Conservation (phyloP, 2,113 vertebrate species). For the Vidua chalybeata region DNA sequence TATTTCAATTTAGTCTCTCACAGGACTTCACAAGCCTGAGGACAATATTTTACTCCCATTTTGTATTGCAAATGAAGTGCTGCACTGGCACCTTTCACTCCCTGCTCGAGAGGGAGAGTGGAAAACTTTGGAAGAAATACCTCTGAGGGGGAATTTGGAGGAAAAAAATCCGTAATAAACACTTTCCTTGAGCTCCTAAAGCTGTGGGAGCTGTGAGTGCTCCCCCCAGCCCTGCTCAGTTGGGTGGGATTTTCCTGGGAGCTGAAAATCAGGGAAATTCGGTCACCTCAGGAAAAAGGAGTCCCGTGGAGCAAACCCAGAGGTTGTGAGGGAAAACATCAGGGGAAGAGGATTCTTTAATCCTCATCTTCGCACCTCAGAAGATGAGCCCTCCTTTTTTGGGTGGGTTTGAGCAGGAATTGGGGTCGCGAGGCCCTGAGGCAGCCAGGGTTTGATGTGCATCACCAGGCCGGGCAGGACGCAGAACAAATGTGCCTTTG, state of each 20-base stretch:
- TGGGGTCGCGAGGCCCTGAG: not conserved
- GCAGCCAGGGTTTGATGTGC: rapidly evolving
- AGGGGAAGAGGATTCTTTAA: not conserved
- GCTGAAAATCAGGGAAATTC: not conserved
- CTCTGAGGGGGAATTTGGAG: not conserved
- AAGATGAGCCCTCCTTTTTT: not conserved
- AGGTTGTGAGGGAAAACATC: not conserved
- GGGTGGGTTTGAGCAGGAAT: not conserved
- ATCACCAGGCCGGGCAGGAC: not conserved
- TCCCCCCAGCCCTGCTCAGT: no score
- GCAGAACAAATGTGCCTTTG: not conserved
- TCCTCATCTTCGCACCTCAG: not conserved
- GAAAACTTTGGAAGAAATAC: not conserved
- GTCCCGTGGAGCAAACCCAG: not conserved
- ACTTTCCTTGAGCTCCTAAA: not conserved
- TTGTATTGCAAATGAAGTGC: constrained; percentile 1
- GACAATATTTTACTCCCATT: not conserved
- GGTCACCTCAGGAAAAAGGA: not conserved
- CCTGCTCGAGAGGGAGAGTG: not conserved
- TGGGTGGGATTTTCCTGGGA: not conserved
- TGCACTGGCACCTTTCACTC: not conserved
- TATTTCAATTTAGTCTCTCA: constrained; percentile 28
- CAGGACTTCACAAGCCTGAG: constrained; percentile 4
- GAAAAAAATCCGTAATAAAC: not conserved
- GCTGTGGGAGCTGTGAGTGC: not conserved